Conservation (phyloP, 2,888 invertebrate species). For the Palloptera scutellata region DNA sequence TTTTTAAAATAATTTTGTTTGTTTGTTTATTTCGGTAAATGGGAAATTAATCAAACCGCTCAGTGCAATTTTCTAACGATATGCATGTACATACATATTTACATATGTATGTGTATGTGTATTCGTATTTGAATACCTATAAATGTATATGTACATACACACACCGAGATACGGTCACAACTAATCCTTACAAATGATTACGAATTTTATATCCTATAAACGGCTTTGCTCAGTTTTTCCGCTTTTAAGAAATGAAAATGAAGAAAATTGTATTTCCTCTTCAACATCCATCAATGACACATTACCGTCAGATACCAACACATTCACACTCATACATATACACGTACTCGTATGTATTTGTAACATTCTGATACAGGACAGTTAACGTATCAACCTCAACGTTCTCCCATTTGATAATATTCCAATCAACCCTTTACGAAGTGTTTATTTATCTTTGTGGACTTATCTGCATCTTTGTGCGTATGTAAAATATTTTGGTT, state of each 20-base stretch:
- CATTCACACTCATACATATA: too few species aligned
- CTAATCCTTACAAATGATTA: conserved; percentile 31
- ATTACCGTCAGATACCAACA: conserved; percentile 9
- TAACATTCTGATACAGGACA: conserved; percentile 26
- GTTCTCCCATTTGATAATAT: conserved; percentile 19
- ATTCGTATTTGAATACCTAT: too few species aligned
- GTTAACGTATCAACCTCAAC: conserved; percentile 8
- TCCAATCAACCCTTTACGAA: conserved; percentile 23
- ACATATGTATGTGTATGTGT: too few species aligned
- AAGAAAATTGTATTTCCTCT: conserved; percentile 5
- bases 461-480: too few species aligned
- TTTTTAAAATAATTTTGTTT: too few species aligned
- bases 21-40: not conserved
- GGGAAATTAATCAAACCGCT: not conserved
- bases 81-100: too few species aligned
- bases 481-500: conserved; percentile 2
- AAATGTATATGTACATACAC: too few species aligned
- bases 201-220: not conserved
- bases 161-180: not conserved
- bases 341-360: not conserved
- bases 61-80: not conserved
- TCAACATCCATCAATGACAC: conserved; percentile 33
- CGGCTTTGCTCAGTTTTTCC: not conserved
- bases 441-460: not conserved
- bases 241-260: conserved; percentile 22